phyloP scores from a whole-genome alignment of 2,888 invertebrate genomes.

The Tanytarsus gracilentus region DNA sequence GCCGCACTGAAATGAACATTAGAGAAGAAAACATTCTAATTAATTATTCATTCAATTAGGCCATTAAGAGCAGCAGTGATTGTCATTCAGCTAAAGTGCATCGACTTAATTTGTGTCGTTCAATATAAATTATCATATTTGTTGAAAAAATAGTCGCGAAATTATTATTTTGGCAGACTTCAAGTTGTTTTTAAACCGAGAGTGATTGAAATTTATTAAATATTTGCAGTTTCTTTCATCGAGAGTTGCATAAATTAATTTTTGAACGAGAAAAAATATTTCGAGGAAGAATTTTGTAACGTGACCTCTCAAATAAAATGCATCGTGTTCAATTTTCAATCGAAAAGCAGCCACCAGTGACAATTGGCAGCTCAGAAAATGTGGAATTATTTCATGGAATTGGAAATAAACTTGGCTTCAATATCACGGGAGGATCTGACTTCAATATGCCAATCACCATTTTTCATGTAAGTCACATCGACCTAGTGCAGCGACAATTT shows the following conservation, averaged over 20 bases:
- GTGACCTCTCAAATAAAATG: no score
- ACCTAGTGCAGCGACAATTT: background rate
- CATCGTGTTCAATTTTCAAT: conserved; percentile 16
- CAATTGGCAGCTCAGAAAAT: conserved; percentile 12
- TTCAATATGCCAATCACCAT: conserved; percentile 45
- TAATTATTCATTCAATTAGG: conserved; percentile 28
- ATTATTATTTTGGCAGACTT: background rate
- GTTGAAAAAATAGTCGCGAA: conserved; percentile 1
- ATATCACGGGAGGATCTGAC: conserved; percentile 44
- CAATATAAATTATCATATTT: conserved; percentile 1
- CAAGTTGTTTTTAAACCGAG: background rate
- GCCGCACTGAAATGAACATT: conserved; percentile 17
- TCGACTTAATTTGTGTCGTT: background rate
- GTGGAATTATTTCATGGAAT: conserved; percentile 23
- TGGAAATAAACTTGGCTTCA: conserved; percentile 37
- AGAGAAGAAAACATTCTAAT: conserved; percentile 22
- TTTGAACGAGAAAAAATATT: background rate
- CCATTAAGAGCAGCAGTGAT: conserved; percentile 9
- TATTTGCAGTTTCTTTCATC: background rate
- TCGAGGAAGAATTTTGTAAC: no score
- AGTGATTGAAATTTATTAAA: background rate
- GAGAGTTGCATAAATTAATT: background rate
- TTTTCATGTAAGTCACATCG: conserved; percentile 39
- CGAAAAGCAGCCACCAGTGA: conserved; percentile 15
- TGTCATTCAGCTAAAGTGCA: conserved; percentile 20